Percentiles rank a stretch among this genome's conserved stretches.
Conservation (phyloP, 2,797 vertebrate species). For the Trematomus bernacchii region DNA sequence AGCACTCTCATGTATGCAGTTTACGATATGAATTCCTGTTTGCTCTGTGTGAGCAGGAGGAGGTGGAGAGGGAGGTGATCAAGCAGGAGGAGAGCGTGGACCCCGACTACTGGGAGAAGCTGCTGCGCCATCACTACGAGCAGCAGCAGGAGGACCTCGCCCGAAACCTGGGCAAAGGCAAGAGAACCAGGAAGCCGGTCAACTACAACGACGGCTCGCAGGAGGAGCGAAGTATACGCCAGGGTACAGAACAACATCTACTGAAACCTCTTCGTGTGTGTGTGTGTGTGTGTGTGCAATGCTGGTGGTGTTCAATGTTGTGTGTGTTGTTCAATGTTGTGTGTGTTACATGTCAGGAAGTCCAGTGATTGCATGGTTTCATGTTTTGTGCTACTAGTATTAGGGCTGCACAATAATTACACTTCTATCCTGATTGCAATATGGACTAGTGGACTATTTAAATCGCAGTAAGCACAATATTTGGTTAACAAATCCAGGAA, state of each 20-base stretch:
- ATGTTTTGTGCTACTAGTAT: too few species aligned
- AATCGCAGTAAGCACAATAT: too few species aligned
- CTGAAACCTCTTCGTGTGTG: slow-evolving; percentile 68
- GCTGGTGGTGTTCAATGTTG: too few species aligned
- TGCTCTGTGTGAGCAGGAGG: slow-evolving; percentile 88
- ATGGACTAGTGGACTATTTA: too few species aligned
- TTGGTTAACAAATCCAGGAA: too few species aligned
- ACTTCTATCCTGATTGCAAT: too few species aligned
- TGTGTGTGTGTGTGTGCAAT: slow-evolving; percentile 50
- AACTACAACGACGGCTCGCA: slow-evolving; percentile 99
- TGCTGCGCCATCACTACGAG: slow-evolving; percentile 98
- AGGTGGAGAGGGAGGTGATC: slow-evolving; percentile 97
- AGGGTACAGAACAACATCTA: slow-evolving; percentile 85
- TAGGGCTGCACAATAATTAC: too few species aligned
- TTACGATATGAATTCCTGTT: background rate
- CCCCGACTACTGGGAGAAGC: slow-evolving; percentile 99
- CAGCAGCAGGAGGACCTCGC: slow-evolving; percentile 98
- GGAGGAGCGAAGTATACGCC: slow-evolving; percentile 97
- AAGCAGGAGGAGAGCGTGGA: slow-evolving; percentile 99
- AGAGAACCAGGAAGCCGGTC: slow-evolving; percentile 98
- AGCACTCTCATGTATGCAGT: too few species aligned
- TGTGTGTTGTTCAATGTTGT: too few species aligned
- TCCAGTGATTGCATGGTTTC: too few species aligned
- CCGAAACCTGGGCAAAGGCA: slow-evolving; percentile 98
- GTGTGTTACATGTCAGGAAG: too few species aligned